Conservation (phyloP, 2,888 invertebrate genomes). For the Empis stercorea region DNA sequence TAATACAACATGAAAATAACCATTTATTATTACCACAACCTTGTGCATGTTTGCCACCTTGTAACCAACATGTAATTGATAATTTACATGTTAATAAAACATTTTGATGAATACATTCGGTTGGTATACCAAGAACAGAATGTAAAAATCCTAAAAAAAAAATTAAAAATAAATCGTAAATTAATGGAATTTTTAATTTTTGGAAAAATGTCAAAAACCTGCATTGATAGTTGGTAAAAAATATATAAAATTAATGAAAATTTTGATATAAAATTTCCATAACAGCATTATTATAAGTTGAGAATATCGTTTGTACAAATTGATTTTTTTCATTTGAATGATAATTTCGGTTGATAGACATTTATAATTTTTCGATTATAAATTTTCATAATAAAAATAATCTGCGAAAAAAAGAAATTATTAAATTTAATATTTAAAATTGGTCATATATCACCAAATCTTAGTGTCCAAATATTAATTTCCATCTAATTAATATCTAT, state of each 20-base stretch:
- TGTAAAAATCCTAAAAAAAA: slow-evolving; percentile 28
- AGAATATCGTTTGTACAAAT: neutral
- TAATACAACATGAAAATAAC: slow-evolving; percentile 59
- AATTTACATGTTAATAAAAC: slow-evolving; percentile 53
- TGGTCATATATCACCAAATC: too few relatives aligned
- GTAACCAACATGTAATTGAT: slow-evolving; percentile 61
- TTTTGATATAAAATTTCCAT: slow-evolving; percentile 14
- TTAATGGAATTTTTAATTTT: neutral
- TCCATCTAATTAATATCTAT: too few relatives aligned
- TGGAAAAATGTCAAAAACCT: neutral
- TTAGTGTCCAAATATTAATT: too few relatives aligned
- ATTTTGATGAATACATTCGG: slow-evolving; percentile 38
- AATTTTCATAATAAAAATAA: too few relatives aligned
- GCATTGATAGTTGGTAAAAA: neutral
- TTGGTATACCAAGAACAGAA: slow-evolving; percentile 31
- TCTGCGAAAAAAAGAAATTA: too few relatives aligned
- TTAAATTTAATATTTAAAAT: too few relatives aligned
- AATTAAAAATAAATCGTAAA: neutral
- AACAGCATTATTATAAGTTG: slow-evolving; percentile 18
- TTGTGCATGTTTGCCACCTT: slow-evolving; percentile 51
- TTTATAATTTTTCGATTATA: too few relatives aligned
- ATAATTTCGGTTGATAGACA: too few relatives aligned
- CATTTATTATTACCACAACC: slow-evolving; percentile 56
- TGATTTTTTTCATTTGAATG: too few relatives aligned
- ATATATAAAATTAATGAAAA: neutral